A percentile compares a stretch with the other conserved stretches of the same genome.
Conservation (phyloP, 2,797 vertebrate species). For the Sebastes elongatus region DNA sequence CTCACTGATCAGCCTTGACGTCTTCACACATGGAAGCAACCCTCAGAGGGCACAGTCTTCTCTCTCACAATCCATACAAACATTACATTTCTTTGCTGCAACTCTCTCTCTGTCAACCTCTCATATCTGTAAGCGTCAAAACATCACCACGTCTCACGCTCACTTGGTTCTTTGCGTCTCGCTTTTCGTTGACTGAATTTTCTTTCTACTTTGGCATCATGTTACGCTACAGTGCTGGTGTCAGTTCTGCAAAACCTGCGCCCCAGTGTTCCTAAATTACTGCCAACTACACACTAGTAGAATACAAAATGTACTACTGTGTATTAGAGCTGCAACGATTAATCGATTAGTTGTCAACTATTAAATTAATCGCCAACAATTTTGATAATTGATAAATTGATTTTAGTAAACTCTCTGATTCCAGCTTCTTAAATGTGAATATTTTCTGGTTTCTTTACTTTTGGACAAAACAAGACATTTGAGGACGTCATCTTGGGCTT, state of each 20-base stretch:
- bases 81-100: not conserved
- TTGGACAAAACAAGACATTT: too few relatives aligned
- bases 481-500: too few relatives aligned
- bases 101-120: not conserved
- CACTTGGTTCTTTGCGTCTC: not conserved
- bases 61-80: not conserved
- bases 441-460: too few relatives aligned
- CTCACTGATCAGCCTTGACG: not conserved
- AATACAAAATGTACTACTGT: not conserved
- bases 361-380: too few relatives aligned
- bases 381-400: accelerated
- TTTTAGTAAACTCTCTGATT: too few relatives aligned
- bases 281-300: not conserved
- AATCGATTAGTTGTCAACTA: too few relatives aligned
- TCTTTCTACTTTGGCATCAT: not conserved
- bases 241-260: not conserved
- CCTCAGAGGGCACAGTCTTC: not conserved
- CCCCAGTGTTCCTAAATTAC: not conserved
- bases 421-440: too few relatives aligned
- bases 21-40: not conserved
- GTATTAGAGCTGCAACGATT: too few relatives aligned
- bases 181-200: not conserved
- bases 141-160: not conserved
- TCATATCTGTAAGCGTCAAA: not conserved
- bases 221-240: not conserved